Evolutionary conservation across 2,797 vertebrate genomes (phyloP), one percentile per base, ranked within the genome.

Genomic region (Spheniscus humboldti): DNA sequence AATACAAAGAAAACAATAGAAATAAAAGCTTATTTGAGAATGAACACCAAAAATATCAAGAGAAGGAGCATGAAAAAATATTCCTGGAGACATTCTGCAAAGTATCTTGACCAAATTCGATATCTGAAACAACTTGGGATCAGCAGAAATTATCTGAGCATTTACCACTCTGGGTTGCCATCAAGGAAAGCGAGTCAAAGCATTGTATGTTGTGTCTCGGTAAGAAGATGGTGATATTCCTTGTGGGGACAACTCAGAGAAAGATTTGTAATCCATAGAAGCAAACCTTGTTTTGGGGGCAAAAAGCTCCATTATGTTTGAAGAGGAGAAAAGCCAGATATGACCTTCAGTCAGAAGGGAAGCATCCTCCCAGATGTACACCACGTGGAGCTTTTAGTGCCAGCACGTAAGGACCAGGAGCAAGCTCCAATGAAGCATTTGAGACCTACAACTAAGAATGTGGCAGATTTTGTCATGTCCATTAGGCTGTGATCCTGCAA

Each of bases 81-180:
- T 57, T 90, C 56, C 11, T 74, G 20, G 30, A 64, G 10, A 30
- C 2, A 1, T 69, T 69, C 27, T 62, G 31, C 14, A 56, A 69
- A 83, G 41, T 39, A 7, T 17, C 39, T 37, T n/a, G 33, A 47
- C 23, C 0, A 1, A 25, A 31, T 39, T 37, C 3, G 2, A 1
- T 18, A 35, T 18, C 30, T 69, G 74, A 84, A 80, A 30, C 13
- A 35, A 60, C 6, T 11, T 77, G 41, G 6, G 31, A 43, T 12
- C 22, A 60, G 30, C 15, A 83, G 55, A 69, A 48, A 0, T 33
- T 64, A 30, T 41, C 30, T 80, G 45, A 84, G 13, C 10, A 35
- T 59, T 79, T 43, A 9, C 20, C n/a, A 43, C 12, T 37, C 33
- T 10, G 16, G 3, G 35, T 0, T 59, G 16, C 18, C 7, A 72